Evolutionary conservation across 2,888 invertebrate species (phyloP).

Genomic region (Limenitis camilla): DNA sequence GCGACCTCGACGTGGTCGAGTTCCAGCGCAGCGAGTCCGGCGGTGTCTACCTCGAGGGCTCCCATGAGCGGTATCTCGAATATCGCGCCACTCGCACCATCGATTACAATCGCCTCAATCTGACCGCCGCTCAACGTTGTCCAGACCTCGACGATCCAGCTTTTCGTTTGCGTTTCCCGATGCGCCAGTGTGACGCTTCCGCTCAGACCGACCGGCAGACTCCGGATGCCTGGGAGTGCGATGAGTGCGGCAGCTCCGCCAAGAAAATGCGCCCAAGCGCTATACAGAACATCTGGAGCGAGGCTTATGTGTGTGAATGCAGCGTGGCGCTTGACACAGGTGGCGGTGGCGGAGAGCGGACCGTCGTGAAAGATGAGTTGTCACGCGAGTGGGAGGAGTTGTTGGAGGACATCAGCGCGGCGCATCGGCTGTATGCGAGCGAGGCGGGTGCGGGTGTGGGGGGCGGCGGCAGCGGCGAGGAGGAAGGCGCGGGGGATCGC

Average conservation of each 20-base stretch:
- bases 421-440: conserved; percentile 66
- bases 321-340: conserved; percentile 21
- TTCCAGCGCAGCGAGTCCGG: conserved; percentile 81
- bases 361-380: conserved; percentile 64
- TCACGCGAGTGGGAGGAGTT: conserved; percentile 77
- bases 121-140: conserved; percentile 53
- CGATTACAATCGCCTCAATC: conserved; percentile 54
- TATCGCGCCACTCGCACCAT: conserved; percentile 59
- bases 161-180: conserved; percentile 80
- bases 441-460: conserved; percentile 28
- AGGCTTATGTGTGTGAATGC: conserved; percentile 46
- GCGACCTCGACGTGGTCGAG: conserved; percentile 76
- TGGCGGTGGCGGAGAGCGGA: conserved; percentile 26
- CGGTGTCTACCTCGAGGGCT: conserved; percentile 71
- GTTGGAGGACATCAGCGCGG: conserved; percentile 74
- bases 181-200: conserved; percentile 50
- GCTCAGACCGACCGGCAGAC: conserved; percentile 36
- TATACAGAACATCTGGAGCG: conserved; percentile 42
- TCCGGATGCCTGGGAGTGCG: conserved; percentile 42
- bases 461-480: conserved; percentile 30
- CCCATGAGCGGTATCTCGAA: conserved; percentile 69
- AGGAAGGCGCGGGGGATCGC: conserved; percentile 50
- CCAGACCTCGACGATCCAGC: conserved; percentile 52
- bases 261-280: conserved; percentile 58
- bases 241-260: conserved; percentile 52